A percentile compares a stretch with the other conserved stretches of the same genome.
phyloP scores from a whole-genome alignment of 2,797 vertebrate genomes.

The Pogoniulus pusillus region DNA sequence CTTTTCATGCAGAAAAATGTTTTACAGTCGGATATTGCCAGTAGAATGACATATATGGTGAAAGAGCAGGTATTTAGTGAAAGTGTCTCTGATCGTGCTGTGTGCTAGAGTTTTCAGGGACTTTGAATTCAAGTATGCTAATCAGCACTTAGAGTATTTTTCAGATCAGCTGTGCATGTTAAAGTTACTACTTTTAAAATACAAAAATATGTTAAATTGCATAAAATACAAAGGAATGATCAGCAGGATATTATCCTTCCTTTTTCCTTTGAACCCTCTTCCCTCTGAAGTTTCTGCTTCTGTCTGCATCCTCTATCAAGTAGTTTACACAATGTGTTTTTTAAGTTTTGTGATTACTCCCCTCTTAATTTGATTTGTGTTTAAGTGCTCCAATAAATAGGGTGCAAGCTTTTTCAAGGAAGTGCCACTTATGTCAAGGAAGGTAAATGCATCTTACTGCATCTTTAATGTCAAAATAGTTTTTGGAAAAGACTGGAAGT shows the following conservation, averaged over 20 bases:
- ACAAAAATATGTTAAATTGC: neutral
- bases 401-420: neutral
- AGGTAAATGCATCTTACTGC: neutral
- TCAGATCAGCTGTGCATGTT: neutral
- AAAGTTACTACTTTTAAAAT: neutral
- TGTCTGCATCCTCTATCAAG: neutral
- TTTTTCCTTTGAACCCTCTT: neutral
- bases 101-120: neutral
- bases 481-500: neutral
- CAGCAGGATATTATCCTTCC: neutral
- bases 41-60: neutral
- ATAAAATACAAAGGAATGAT: neutral
- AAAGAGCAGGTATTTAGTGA: neutral
- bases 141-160: neutral
- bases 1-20: neutral
- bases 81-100: accelerated
- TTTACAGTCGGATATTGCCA: neutral
- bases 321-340: neutral
- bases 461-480: neutral
- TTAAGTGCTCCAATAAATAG: neutral
- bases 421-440: neutral
- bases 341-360: neutral
- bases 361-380: neutral
- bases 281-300: neutral
- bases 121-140: accelerated